phyloP scores from a whole-genome alignment of 2,888 invertebrate genomes.

The Caenorhabditis macrosperma region DNA sequence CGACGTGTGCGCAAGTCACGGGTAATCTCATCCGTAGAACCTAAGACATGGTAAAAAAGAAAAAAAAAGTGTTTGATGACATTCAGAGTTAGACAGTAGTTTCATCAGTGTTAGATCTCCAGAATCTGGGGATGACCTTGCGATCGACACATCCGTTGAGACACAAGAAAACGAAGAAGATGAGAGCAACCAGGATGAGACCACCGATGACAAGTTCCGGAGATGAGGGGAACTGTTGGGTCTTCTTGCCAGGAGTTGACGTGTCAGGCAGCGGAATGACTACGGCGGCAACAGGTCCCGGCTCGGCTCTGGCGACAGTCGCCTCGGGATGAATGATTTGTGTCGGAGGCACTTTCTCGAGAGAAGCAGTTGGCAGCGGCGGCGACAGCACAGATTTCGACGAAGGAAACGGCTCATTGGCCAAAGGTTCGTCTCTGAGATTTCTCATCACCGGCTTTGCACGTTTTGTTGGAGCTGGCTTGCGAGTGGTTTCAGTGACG shows the following conservation, averaged over 20 bases:
- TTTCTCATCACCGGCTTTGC: too few species aligned
- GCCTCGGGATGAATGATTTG: background rate
- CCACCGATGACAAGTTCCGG: slow-evolving; percentile 23
- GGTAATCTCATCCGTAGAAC: background rate
- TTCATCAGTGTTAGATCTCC: background rate
- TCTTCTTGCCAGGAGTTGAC: background rate
- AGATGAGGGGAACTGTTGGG: background rate
- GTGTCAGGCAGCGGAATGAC: slow-evolving; percentile 28
- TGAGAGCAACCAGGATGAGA: slow-evolving; percentile 20
- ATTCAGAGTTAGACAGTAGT: background rate
- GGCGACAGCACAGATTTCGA: too few species aligned
- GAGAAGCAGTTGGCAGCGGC: too few species aligned
- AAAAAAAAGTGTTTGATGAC: too few species aligned
- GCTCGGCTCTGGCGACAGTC: slow-evolving; percentile 8
- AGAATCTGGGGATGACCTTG: background rate
- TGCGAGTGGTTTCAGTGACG: too few species aligned
- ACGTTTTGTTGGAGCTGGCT: too few species aligned
- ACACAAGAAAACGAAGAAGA: slow-evolving; percentile 25
- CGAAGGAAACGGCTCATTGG: too few species aligned
- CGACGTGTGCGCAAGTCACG: background rate
- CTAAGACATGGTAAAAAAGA: background rate
- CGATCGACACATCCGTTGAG: slow-evolving; percentile 24
- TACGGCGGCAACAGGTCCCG: slow-evolving; percentile 23
- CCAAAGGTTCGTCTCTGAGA: too few species aligned
- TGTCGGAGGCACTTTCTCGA: background rate